phyloP scores from a whole-genome alignment of 2,888 invertebrate species.

The Drosophila ezoana region DNA sequence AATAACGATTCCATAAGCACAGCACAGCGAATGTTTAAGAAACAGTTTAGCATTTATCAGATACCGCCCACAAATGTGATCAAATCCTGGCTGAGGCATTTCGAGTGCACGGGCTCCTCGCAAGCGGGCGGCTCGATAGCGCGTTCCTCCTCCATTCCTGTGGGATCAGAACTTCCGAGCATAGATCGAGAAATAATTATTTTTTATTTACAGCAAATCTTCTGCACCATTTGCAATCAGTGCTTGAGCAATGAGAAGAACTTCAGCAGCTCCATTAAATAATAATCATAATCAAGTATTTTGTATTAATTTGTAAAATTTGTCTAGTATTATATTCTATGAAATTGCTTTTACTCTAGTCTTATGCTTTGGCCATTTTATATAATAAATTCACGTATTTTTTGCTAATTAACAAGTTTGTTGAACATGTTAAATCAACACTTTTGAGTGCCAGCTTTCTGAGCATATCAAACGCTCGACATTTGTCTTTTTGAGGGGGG shows the following conservation, averaged over 20 bases:
- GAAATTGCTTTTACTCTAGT: constrained; percentile 5
- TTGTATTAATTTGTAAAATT: neutral
- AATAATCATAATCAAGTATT: neutral
- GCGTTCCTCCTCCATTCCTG: constrained; percentile 73
- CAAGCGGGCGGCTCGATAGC: constrained; percentile 58
- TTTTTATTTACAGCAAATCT: constrained; percentile 64
- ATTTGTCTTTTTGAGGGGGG: constrained; percentile 21
- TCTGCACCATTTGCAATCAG: constrained; percentile 76
- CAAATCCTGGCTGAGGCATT: constrained; percentile 79
- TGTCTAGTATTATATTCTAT: neutral
- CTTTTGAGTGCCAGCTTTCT: constrained; percentile 24
- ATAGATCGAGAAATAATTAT: neutral
- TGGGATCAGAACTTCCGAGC: constrained; percentile 22
- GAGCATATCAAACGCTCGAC: constrained; percentile 40
- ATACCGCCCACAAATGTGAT: constrained; percentile 77
- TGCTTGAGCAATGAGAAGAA: constrained; percentile 75
- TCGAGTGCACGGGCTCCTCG: constrained; percentile 79
- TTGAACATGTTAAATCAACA: constrained; percentile 46
- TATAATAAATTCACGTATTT: constrained; percentile 41
- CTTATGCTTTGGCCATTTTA: constrained; percentile 8
- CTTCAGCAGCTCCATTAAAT: constrained; percentile 61
- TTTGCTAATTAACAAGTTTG: constrained; percentile 70
- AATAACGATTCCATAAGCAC: constrained; percentile 77
- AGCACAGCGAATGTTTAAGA: constrained; percentile 79
- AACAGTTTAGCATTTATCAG: constrained; percentile 79